Evolutionary conservation across 2,797 vertebrate species (phyloP).

Genomic region (Ibycter americanus): DNA sequence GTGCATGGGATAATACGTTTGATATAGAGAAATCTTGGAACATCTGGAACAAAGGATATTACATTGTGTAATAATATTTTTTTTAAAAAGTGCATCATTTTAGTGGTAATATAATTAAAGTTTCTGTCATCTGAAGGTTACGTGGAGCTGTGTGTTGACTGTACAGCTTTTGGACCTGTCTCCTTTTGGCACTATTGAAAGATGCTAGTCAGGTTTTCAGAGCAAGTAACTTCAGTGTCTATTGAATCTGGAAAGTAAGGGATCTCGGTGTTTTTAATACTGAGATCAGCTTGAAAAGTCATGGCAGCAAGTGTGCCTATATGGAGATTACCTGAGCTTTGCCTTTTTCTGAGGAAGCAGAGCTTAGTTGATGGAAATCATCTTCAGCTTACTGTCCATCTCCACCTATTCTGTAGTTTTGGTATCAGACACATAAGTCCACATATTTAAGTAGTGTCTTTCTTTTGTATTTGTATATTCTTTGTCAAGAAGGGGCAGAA

Average conservation of each 20-base stretch:
- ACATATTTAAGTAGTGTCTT: background rate
- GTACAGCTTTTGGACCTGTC: background rate
- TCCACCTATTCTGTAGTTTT: background rate
- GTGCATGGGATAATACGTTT: background rate
- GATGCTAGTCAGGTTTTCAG: background rate
- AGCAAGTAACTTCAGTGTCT: background rate
- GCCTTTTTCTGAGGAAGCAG: background rate
- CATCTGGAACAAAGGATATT: background rate
- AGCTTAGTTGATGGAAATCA: background rate
- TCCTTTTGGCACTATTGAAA: background rate
- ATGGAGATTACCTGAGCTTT: background rate
- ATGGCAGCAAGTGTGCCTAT: background rate
- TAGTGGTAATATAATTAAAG: background rate
- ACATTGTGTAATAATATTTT: background rate
- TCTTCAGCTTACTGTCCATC: background rate
- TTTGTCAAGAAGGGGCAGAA: background rate
- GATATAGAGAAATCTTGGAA: background rate
- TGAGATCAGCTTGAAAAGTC: background rate
- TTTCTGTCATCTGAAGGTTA: background rate
- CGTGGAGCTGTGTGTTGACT: background rate
- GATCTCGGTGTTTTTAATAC: background rate
- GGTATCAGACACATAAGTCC: background rate
- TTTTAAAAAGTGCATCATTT: background rate
- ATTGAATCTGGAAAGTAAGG: background rate
- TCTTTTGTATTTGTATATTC: background rate